A percentile compares a stretch with the other conserved stretches of the same genome.
These are phyloP conservation scores for Agapornis canus DNA, from an alignment of 2,797 vertebrate species.

Conservation along the genomic window DNA sequence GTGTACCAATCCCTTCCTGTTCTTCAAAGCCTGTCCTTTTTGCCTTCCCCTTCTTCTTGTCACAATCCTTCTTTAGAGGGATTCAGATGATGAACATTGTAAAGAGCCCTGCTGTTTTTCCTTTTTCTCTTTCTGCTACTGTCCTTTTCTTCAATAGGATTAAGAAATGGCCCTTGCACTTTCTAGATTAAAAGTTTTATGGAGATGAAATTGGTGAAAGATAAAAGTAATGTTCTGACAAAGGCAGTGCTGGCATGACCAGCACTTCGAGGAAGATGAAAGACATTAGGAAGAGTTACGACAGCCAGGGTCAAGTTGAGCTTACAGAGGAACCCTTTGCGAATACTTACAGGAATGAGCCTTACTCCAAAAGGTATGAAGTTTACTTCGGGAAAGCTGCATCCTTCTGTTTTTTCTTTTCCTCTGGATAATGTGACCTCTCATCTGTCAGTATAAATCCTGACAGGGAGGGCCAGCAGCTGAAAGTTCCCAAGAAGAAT, in stretches of 20 bases:
- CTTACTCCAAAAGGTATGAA: background rate
- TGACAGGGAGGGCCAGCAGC: background rate
- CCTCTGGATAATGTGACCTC: background rate
- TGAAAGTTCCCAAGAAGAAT: background rate
- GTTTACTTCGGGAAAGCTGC: background rate
- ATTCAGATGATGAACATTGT: background rate
- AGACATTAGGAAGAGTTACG: background rate
- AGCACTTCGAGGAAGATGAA: background rate
- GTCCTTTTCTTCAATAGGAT: background rate
- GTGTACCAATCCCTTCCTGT: background rate
- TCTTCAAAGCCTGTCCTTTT: background rate
- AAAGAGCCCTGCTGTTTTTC: background rate
- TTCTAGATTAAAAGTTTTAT: background rate
- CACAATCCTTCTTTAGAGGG: background rate
- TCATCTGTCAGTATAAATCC: background rate
- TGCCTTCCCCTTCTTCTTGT: background rate
- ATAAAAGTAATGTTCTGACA: background rate
- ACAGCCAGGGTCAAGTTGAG: background rate
- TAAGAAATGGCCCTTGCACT: background rate
- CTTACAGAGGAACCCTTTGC: background rate
- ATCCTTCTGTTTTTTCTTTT: background rate
- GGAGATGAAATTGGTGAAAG: background rate
- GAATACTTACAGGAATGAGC: background rate
- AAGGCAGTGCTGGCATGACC: background rate
- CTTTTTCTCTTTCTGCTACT: background rate